phyloP scores from a whole-genome alignment of 1,140 invertebrate genomes.

The Argopecten irradians region DNA sequence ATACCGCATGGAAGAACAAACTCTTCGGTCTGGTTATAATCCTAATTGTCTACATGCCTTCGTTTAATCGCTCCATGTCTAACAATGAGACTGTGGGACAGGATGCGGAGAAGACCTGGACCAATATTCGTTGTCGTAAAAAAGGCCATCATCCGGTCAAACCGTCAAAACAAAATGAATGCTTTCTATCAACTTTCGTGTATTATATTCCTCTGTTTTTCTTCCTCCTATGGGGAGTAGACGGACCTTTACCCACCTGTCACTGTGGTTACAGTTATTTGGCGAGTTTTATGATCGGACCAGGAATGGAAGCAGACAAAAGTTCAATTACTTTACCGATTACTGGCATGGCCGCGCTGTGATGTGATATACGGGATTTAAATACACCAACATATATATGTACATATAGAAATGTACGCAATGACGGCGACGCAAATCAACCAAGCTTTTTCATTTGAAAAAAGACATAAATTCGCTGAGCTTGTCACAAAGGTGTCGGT shows the following conservation, averaged over 20 bases:
- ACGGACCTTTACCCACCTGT: neutral
- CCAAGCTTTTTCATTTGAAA: neutral
- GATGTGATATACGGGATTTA: neutral
- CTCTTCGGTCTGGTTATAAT: too few relatives aligned
- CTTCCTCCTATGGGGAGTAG: neutral
- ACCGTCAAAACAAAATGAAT: neutral
- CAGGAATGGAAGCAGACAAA: conserved; percentile 5
- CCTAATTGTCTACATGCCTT: too few relatives aligned
- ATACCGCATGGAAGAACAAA: too few relatives aligned
- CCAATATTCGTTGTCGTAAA: neutral
- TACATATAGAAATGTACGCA: neutral
- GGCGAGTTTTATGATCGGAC: neutral
- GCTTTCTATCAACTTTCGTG: neutral
- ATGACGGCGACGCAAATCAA: neutral
- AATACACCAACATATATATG: neutral
- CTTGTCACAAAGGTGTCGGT: conserved; percentile 1
- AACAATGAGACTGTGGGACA: too few relatives aligned
- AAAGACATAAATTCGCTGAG: neutral
- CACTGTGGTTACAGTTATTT: neutral
- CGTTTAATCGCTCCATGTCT: too few relatives aligned
- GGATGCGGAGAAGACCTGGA: neutral
- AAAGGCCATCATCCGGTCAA: neutral
- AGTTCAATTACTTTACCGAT: neutral
- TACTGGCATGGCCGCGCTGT: neutral
- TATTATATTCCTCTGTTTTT: neutral